These are phyloP conservation scores for cat (Felis catus) DNA, from an alignment of 2,113 vertebrate species.

Conservation along the genomic window F.catus_Fca126_mat1.0 CM031417.1:127266001-127266500, in stretches of 20 bases:
- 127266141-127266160: background rate
- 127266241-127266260: background rate
- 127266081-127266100: background rate
- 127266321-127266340: background rate
- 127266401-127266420: background rate
- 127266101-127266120: background rate
- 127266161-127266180: background rate
- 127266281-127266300: background rate
- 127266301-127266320: background rate
- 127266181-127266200: background rate
- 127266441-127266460: background rate
- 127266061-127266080: fast-evolving
- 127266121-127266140: background rate
- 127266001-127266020: background rate
- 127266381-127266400: background rate
- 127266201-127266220: background rate
- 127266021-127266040: background rate
- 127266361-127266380: background rate
- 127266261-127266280: background rate
- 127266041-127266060: background rate
- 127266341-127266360: background rate
- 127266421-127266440: background rate
- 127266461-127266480: background rate
- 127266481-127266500: background rate
- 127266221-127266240: background rate